phyloP scores from a whole-genome alignment of 2,797 vertebrate genomes.

The Spea hammondii region DNA sequence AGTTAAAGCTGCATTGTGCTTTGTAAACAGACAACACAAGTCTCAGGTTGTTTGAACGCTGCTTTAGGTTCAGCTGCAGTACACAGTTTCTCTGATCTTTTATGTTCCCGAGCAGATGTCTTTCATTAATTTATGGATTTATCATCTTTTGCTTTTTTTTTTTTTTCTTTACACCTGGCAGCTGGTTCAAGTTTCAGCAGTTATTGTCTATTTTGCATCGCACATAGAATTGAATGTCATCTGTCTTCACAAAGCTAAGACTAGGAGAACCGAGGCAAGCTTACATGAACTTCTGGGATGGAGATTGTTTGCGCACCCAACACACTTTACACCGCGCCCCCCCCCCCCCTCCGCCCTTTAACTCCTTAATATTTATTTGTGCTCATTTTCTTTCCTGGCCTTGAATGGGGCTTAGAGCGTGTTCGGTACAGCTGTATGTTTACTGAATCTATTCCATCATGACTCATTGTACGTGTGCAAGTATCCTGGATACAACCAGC shows the following conservation, averaged over 20 bases:
- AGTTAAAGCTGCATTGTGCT: slow-evolving; percentile 63
- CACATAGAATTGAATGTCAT: slow-evolving; percentile 84
- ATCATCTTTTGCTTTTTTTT: slow-evolving; percentile 73
- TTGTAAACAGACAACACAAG: slow-evolving; percentile 65
- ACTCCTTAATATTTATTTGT: slow-evolving; percentile 89
- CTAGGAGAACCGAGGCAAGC: slow-evolving; percentile 73
- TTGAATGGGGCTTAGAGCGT: slow-evolving; percentile 82
- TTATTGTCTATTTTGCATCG: slow-evolving; percentile 86
- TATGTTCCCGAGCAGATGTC: slow-evolving; percentile 89
- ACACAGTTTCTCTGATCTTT: slow-evolving; percentile 85
- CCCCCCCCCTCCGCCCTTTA: slow-evolving; percentile 50
- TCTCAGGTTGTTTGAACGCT: slow-evolving; percentile 73
- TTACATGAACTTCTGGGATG: slow-evolving; percentile 71
- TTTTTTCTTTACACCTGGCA: slow-evolving; percentile 89
- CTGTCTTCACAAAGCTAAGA: slow-evolving; percentile 82
- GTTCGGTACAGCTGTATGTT: slow-evolving; percentile 84
- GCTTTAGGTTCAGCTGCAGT: slow-evolving; percentile 75
- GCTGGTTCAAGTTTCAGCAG: slow-evolving; percentile 92
- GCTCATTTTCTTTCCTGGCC: slow-evolving; percentile 85
- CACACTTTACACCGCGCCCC: slow-evolving; percentile 56
- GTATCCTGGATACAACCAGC: slow-evolving; percentile 83
- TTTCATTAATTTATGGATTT: slow-evolving; percentile 96
- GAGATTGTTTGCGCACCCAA: slow-evolving; percentile 71
- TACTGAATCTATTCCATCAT: slow-evolving; percentile 83
- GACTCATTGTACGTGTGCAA: slow-evolving; percentile 83